Evolutionary conservation across 2,113 vertebrate genomes (phyloP).

Genomic region (Larimichthys polyactis): DNA sequence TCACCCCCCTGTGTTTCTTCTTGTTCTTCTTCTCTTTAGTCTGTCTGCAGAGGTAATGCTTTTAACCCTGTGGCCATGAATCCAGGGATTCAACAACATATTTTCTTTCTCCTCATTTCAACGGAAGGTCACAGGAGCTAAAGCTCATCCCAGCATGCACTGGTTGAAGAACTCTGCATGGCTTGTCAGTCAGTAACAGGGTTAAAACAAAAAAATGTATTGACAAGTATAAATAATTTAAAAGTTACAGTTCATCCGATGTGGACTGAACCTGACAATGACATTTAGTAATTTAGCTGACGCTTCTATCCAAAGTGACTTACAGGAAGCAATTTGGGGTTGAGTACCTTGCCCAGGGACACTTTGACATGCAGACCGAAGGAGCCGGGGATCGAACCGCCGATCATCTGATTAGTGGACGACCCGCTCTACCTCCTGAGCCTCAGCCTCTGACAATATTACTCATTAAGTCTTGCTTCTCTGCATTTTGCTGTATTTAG

Average conservation of each 20-base stretch:
- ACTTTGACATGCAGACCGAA: too few species aligned
- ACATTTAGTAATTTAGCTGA: too few species aligned
- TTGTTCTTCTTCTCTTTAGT: background rate
- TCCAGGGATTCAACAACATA: background rate
- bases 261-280: background rate
- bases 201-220: slow-evolving; percentile 6
- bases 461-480: slow-evolving; percentile 6
- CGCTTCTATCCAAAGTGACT: too few species aligned
- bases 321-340: too few species aligned
- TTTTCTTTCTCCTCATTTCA: slow-evolving; percentile 1
- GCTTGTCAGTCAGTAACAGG: background rate
- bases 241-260: slow-evolving; percentile 8
- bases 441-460: too few species aligned
- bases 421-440: too few species aligned
- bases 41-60: background rate
- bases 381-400: too few species aligned
- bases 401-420: too few species aligned
- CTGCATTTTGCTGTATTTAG: background rate
- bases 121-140: slow-evolving; percentile 9
- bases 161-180: background rate
- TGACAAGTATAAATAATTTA: background rate
- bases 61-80: slow-evolving; percentile 9
- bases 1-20: background rate
- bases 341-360: too few species aligned
- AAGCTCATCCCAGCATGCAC: background rate